Evolutionary conservation across 2,113 vertebrate species (phyloP), one percentile per base, ranked within the genome.

Genomic region (Sakesphorus luctuosus): DNA sequence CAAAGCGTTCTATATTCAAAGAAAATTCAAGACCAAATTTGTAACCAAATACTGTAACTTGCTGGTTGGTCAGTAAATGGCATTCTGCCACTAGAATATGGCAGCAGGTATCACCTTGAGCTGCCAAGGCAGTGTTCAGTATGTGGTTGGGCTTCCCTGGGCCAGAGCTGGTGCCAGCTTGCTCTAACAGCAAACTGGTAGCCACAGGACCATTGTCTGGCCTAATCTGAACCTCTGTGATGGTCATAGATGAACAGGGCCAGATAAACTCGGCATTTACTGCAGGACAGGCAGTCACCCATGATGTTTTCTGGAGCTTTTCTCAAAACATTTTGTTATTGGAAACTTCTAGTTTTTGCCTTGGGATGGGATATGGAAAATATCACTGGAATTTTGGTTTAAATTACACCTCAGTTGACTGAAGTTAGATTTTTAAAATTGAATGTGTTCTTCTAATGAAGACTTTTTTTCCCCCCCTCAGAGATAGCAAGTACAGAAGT

Each of bases 91-190:
- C 14, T 40, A 36, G 11, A n/a, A 83, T 63, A 75, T 31, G 12
- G 7, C 1, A 6, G 8, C 69, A 82, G 36, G 9, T 5, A 35
- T 38, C 13, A 18, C 9, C 3, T 10, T 58, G 31, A 36, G 5
- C 66, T 75, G 12, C 35, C 26, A 46, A 6, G 17, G 8, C 12
- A 50, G 40, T 11, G 3, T 10, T 62, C 3, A 72, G 17, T 21
- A 33, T 0, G 1, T 24, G 14, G 9, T 2, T 2, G 20, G 13
- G 1, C 4, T 74, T 82, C 28, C 7, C 28, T 55, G 43, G 23
- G 11, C 19, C 0, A 0, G 26, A 69, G 31, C 9, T 85, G 21
- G 8, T 62, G 14, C 36, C 40, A 75, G 26, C 23, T 92, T 77
- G 6, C 15, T 56, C 49, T 52, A 46, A 56, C 11, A 65, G 15